Evolutionary conservation across 2,797 vertebrate genomes (phyloP).

Genomic region (Amblyraja radiata): DNA sequence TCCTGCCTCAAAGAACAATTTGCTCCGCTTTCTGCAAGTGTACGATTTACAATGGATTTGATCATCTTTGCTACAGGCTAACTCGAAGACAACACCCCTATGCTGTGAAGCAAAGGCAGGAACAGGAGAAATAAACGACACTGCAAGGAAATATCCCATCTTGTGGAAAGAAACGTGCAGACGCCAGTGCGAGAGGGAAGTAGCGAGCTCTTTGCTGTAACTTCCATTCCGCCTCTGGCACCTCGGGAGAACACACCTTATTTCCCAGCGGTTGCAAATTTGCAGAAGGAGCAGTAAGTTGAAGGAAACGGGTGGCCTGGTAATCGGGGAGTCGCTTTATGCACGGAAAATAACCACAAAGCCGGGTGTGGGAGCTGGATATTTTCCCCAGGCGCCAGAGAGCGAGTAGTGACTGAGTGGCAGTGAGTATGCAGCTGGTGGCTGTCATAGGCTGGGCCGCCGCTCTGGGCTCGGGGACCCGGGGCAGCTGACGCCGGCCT

Average conservation of each 20-base stretch:
- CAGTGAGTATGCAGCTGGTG: background rate
- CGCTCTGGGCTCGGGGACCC: background rate
- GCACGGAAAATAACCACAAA: background rate
- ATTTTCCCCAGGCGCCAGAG: background rate
- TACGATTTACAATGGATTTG: background rate
- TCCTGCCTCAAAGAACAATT: background rate
- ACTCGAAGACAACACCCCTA: background rate
- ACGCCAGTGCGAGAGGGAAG: background rate
- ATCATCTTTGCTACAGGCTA: background rate
- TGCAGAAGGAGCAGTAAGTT: background rate
- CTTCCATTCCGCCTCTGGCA: background rate
- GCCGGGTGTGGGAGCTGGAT: background rate
- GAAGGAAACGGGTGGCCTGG: background rate
- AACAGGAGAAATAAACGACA: background rate
- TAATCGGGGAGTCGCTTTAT: background rate
- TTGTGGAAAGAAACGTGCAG: background rate
- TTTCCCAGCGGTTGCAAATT: background rate
- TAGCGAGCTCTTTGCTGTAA: background rate
- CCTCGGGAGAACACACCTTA: background rate
- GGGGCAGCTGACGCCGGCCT: background rate
- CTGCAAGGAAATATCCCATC: background rate
- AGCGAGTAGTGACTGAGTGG: background rate
- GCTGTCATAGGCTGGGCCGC: constrained; percentile 1
- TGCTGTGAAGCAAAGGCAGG: background rate
- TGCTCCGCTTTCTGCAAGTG: background rate